phyloP scores from a whole-genome alignment of 1,140 invertebrate species.

The Idris sp. region DNA sequence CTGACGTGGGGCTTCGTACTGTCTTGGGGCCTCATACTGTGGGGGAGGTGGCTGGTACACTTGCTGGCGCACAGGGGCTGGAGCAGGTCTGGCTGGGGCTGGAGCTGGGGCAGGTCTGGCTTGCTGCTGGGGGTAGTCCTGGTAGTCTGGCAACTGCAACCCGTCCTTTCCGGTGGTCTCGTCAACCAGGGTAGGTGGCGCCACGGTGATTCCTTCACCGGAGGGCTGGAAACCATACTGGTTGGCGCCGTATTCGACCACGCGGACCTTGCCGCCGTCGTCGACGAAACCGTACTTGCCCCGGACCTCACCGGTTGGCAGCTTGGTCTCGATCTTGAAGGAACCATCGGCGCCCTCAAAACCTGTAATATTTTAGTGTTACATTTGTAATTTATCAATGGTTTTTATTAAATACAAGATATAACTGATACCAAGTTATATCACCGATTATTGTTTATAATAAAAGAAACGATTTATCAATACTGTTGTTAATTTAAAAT shows the following conservation, averaged over 20 bases:
- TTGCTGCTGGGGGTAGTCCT: slow-evolving; percentile 69
- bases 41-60: slow-evolving; percentile 51
- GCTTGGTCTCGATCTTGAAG: slow-evolving; percentile 91
- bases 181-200: slow-evolving; percentile 87
- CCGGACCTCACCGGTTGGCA: slow-evolving; percentile 86
- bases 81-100: slow-evolving; percentile 63
- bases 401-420: too few species aligned
- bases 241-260: slow-evolving; percentile 92
- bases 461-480: too few species aligned
- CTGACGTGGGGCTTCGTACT: slow-evolving; percentile 64
- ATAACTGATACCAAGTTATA: too few species aligned
- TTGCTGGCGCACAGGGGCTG: slow-evolving; percentile 62
- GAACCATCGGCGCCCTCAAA: slow-evolving; percentile 91
- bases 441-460: too few species aligned
- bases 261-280: slow-evolving; percentile 86
- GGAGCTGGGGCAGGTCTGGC: slow-evolving; percentile 53
- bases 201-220: slow-evolving; percentile 90
- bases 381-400: too few species aligned
- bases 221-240: slow-evolving; percentile 91
- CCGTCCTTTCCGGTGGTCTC: slow-evolving; percentile 81
- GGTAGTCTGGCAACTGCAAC: slow-evolving; percentile 74
- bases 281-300: slow-evolving; percentile 93
- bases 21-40: slow-evolving; percentile 64
- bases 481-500: too few species aligned
- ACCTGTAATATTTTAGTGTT: too few species aligned